Evolutionary conservation across 2,113 vertebrate genomes (phyloP).

Genomic region (Dinomys branickii): DNA sequence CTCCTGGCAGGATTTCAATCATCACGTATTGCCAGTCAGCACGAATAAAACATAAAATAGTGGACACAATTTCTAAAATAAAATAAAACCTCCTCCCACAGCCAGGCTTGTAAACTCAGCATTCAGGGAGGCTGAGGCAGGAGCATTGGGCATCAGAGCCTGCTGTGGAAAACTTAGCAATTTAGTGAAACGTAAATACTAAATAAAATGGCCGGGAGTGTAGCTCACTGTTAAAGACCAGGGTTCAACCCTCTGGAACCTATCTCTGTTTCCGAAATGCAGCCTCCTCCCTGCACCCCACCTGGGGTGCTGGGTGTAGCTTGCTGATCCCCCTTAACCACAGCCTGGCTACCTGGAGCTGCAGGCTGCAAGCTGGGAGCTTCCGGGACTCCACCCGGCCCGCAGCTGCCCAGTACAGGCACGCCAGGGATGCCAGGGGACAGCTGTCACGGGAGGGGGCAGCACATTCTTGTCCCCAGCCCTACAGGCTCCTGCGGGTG

Average conservation of each 20-base stretch:
- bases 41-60: neutral
- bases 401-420: conserved; percentile 46
- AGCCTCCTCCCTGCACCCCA: neutral
- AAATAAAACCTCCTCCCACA: neutral
- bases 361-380: neutral
- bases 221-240: neutral
- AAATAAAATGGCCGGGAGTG: neutral
- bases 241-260: neutral
- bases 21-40: neutral
- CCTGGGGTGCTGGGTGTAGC: too few species aligned
- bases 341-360: neutral
- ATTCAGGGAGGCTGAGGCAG: neutral
- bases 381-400: neutral
- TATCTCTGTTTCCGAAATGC: neutral
- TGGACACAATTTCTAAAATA: neutral
- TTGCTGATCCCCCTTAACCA: fast-evolving
- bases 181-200: neutral
- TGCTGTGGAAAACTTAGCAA: neutral
- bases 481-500: conserved; percentile 18
- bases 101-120: neutral
- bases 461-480: conserved; percentile 63
- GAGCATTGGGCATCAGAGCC: neutral
- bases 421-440: conserved; percentile 30
- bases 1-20: neutral
- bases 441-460: conserved; percentile 63